Evolutionary conservation across 2,888 invertebrate genomes (phyloP).

Genomic region (Rotaria magnacalcarata): DNA sequence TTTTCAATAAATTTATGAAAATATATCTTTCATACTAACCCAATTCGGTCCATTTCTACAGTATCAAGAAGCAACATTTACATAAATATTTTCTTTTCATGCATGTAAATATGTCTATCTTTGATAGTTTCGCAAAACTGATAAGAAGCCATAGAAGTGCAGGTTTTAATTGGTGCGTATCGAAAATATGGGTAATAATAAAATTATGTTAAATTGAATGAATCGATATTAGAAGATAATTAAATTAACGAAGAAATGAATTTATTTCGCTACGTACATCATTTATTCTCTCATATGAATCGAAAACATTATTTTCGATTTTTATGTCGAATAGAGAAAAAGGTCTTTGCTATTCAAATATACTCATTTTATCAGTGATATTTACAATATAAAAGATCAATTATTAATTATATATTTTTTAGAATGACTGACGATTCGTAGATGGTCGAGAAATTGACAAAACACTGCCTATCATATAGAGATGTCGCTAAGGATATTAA

Average conservation of each 20-base stretch:
- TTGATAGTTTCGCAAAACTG: too few relatives aligned
- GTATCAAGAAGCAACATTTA: too few relatives aligned
- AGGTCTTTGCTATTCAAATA: constrained; percentile 22
- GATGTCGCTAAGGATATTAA: background rate
- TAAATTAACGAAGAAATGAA: background rate
- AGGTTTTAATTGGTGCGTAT: too few relatives aligned
- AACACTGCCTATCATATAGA: background rate
- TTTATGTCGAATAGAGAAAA: background rate
- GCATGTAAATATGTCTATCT: too few relatives aligned
- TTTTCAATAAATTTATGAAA: too few relatives aligned
- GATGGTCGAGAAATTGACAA: background rate
- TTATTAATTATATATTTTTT: background rate
- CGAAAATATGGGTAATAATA: too few relatives aligned
- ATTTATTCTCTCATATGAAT: constrained; percentile 4
- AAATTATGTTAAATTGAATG: too few relatives aligned
- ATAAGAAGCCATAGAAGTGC: too few relatives aligned
- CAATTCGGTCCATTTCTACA: too few relatives aligned
- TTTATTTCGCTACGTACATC: background rate
- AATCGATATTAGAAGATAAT: too few relatives aligned
- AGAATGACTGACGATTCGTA: background rate
- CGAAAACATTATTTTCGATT: background rate
- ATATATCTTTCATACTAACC: too few relatives aligned
- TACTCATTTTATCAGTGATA: background rate
- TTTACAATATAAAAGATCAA: background rate
- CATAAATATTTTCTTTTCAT: too few relatives aligned